A percentile compares a stretch with the other conserved stretches of the same genome.
These are phyloP conservation scores for Calephelis virginiensis DNA, from an alignment of 1,140 invertebrate species.

Conservation along the genomic window DNA sequence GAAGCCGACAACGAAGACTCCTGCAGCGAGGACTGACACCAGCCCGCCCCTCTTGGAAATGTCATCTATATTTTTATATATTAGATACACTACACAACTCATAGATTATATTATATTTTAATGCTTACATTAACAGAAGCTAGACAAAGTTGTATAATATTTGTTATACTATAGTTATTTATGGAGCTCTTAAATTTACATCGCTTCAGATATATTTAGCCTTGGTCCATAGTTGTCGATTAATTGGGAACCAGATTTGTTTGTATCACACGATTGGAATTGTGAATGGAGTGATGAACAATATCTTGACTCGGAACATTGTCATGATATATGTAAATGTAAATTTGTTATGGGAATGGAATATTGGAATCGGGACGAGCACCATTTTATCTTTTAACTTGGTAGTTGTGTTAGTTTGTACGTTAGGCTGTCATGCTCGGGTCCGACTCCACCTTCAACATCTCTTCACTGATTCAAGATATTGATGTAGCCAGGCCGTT, in stretches of 20 bases:
- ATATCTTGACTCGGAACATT: conserved; percentile 30
- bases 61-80: conserved; percentile 65
- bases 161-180: conserved; percentile 57
- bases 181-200: conserved; percentile 39
- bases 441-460: conserved; percentile 19
- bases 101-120: conserved; percentile 35
- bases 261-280: conserved; percentile 15
- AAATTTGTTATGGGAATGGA: conserved; percentile 4
- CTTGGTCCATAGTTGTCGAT: conserved; percentile 21
- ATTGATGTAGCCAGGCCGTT: conserved; percentile 20
- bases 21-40: conserved; percentile 67
- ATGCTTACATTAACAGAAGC: conserved; percentile 45
- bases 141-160: conserved; percentile 60
- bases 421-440: not conserved
- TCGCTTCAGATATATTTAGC: conserved; percentile 25
- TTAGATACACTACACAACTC: conserved; percentile 33
- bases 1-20: conserved; percentile 72
- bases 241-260: conserved; percentile 15
- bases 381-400: not conserved
- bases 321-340: conserved; percentile 1
- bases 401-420: not conserved
- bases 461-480: conserved; percentile 27
- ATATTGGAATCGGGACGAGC: not conserved
- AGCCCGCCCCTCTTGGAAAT: conserved; percentile 29
- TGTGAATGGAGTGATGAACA: conserved; percentile 22